Percentiles rank a stretch among this genome's conserved stretches.
These are phyloP conservation scores for Gymnopithys bicolor DNA, from an alignment of 2,797 vertebrate species.

Conservation along the genomic window DNA sequence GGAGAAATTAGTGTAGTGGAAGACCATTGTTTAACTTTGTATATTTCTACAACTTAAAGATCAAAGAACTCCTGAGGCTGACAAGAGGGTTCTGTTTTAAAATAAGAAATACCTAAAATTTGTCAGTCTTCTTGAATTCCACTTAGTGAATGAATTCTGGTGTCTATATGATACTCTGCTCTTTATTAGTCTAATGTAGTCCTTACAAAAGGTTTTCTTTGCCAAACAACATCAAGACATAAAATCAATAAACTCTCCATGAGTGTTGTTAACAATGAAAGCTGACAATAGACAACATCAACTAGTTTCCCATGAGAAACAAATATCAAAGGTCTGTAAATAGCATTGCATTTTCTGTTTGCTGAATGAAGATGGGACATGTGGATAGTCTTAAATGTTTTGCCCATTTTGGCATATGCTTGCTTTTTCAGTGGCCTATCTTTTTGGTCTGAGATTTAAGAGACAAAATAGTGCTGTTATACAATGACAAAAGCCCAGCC, in stretches of 20 bases:
- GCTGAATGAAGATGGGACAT: constrained; percentile 26
- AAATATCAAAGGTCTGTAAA: constrained; percentile 39
- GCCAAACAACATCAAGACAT: neutral
- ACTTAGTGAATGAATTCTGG: neutral
- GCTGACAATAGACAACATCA: constrained; percentile 7
- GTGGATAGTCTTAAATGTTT: neutral
- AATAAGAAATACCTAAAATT: neutral
- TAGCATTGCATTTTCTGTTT: constrained; percentile 40
- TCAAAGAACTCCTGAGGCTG: neutral
- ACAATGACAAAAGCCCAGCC: neutral
- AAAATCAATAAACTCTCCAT: constrained; percentile 10
- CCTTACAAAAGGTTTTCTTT: neutral
- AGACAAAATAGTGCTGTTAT: neutral
- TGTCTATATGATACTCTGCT: neutral
- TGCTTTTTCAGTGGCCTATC: neutral
- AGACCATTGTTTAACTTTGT: neutral
- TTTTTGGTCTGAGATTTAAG: neutral
- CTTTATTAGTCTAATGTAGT: neutral
- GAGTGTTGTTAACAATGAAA: constrained; percentile 35
- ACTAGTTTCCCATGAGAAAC: constrained; percentile 62
- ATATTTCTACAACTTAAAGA: neutral
- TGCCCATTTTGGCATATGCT: neutral
- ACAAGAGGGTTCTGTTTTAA: neutral
- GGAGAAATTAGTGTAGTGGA: neutral
- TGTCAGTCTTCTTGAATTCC: neutral